Evolutionary conservation across 1,140 invertebrate genomes (phyloP), one percentile per base, ranked within the genome.

Genomic region (Calosoma granatense): DNA sequence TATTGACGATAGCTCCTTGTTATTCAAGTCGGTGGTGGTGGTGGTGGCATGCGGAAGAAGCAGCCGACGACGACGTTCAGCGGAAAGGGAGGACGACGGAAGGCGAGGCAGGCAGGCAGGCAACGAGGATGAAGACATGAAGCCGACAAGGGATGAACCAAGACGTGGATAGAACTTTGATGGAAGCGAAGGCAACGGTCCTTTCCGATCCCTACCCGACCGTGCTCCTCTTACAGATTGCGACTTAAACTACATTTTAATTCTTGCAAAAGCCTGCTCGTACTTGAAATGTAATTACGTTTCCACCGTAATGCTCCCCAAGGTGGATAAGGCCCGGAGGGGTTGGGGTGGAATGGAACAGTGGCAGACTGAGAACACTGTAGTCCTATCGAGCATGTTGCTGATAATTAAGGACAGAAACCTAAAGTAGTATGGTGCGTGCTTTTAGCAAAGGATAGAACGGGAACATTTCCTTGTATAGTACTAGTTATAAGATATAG

Each of bases 161-260:
- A 47, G 41, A 47, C 41, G 41, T 47, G 41, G 41, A 47, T 47
- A 47, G 41, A 47, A 47, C 9, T 47, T 47, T 47, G 41, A 47
- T 47, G 41, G 41, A 47, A 17, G 41, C 41, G 17, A 17, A 9
- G 9, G 9, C 6, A 11, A n/a, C n/a, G n/a, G n/a, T 17, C 41
- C 17, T 47, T 47, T 47, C 41, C 41, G 4, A 17, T 17, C 15
- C 41, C 41, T 17, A 12, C 41, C 9, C 15, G 4, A 11, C 41
- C 41, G 41, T 47, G 41, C 41, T 6, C 17, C 41, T 12, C 41
- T 47, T 47, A 47, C 41, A 47, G 41, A 47, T 47, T 47, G 41
- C 41, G 41, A 47, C 41, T 47, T 47, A 47, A 47, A 47, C 41
- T 47, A 47, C 41, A 47, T 47, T 47, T 47, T 47, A 47, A 47